Evolutionary conservation across 2,888 invertebrate species (phyloP), one percentile per base, ranked within the genome.

Genomic region (Galerucella pusilla): DNA sequence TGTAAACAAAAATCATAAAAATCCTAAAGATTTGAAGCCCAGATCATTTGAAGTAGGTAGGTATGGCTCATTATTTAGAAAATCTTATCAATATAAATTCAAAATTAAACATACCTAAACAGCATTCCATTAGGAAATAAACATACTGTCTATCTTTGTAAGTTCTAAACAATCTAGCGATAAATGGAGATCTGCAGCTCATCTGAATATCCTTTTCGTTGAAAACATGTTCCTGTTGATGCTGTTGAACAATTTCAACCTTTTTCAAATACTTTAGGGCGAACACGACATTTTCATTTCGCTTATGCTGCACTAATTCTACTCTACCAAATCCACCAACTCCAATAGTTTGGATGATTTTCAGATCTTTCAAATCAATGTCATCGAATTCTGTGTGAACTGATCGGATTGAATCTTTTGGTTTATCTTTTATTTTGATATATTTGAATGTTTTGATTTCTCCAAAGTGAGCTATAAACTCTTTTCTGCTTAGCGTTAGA

Each of bases 61-160:
- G 35, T 35, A 35, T 35, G 5, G 5, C 35, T 5, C 1, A 9
- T 42, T 42, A 9, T 7, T 42, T 9, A 42, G 35, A 42, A 42
- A 9, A 42, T 42, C 7, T 7, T 42, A 42, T 42, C 35, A 7
- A 42, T 10, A 20, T 2, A 45, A 57, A 12, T 11, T n/a, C 0
- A 28, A 20, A 64, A 14, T 61, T 16, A 64, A 20, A 73, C 77
- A 68, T 61, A 78, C 98, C 98, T 70, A 98, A 90, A 83, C 97
- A 96, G 0, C 95, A 94, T 88, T 98, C 98, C 94, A 98, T 95
- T 66, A 98, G 88, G 90, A 98, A 97, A 87, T 98, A 98, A 1
- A 98, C 93, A 86, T 94, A 97, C 85, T 97, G 97, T 75, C 91
- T 91, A 88, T 98, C 97, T 84, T 94, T 94, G 87, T 94, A 98